Conservation (phyloP, 1,140 invertebrate genomes). For the Rhynchophorus ferrugineus region DNA sequence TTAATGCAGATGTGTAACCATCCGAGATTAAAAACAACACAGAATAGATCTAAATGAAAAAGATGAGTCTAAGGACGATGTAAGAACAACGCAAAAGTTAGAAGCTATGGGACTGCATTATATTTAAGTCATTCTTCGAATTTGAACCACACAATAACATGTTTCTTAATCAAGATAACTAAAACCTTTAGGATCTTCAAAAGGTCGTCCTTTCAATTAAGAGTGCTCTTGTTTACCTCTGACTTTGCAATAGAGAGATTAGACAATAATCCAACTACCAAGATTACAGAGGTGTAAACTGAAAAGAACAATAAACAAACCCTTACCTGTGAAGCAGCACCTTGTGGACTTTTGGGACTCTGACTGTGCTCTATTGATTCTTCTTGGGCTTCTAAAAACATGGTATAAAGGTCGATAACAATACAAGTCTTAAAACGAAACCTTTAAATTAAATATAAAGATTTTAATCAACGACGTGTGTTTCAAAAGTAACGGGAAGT, state of each 20-base stretch:
- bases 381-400: neutral
- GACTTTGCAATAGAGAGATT: slow-evolving; percentile 7
- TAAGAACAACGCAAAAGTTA: too few relatives aligned
- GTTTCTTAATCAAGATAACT: slow-evolving; percentile 7
- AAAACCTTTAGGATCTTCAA: neutral
- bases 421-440: too few relatives aligned
- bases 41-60: too few relatives aligned
- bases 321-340: slow-evolving; percentile 1
- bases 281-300: slow-evolving; percentile 7
- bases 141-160: neutral
- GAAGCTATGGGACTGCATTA: too few relatives aligned
- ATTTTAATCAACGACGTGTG: too few relatives aligned
- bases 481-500: too few relatives aligned
- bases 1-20: too few relatives aligned
- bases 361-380: neutral
- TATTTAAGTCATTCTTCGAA: too few relatives aligned
- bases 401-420: too few relatives aligned
- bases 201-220: neutral
- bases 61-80: too few relatives aligned
- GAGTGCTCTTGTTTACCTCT: slow-evolving; percentile 8
- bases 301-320: neutral
- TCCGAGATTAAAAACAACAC: too few relatives aligned
- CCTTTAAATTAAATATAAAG: too few relatives aligned
- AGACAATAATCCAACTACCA: neutral
- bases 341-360: neutral